Percentiles rank a stretch among this genome's conserved stretches.
Conservation (phyloP, 2,888 invertebrate species). For the Lasioglossum pauxillum region DNA sequence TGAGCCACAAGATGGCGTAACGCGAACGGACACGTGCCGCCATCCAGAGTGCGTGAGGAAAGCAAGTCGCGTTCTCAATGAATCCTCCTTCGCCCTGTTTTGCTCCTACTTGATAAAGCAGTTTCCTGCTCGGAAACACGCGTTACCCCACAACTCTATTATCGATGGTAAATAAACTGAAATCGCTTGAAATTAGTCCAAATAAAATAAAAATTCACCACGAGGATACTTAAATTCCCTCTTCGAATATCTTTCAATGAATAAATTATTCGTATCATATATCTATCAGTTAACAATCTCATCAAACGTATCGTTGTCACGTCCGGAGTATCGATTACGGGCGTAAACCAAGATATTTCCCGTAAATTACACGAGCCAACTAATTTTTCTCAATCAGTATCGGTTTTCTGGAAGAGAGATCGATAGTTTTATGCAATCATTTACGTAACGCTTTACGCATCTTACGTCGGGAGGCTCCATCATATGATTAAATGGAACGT, state of each 20-base stretch:
- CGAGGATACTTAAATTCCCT: not conserved
- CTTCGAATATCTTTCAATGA: not conserved
- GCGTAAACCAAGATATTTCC: conserved; percentile 7
- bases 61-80: not conserved
- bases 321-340: conserved; percentile 9
- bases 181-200: not conserved
- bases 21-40: conserved; percentile 38
- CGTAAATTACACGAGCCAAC: conserved; percentile 15
- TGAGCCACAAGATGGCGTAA: conserved; percentile 30
- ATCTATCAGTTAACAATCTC: not conserved
- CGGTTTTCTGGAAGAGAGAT: conserved; percentile 25
- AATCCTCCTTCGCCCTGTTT: not conserved
- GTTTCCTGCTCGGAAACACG: conserved; percentile 22
- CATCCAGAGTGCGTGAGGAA: conserved; percentile 27
- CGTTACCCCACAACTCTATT: conserved; percentile 4
- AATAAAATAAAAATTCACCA: not conserved
- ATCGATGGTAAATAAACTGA: conserved; percentile 15
- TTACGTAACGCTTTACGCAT: conserved; percentile 44
- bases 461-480: conserved; percentile 9
- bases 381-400: conserved; percentile 34
- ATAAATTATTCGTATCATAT: not conserved
- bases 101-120: conserved; percentile 46
- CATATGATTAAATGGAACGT: conserved; percentile 41
- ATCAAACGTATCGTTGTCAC: not conserved
- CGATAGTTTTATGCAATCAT: conserved; percentile 46